Evolutionary conservation across 2,797 vertebrate genomes (phyloP).

Genomic region (Apogon hyalosoma): DNA sequence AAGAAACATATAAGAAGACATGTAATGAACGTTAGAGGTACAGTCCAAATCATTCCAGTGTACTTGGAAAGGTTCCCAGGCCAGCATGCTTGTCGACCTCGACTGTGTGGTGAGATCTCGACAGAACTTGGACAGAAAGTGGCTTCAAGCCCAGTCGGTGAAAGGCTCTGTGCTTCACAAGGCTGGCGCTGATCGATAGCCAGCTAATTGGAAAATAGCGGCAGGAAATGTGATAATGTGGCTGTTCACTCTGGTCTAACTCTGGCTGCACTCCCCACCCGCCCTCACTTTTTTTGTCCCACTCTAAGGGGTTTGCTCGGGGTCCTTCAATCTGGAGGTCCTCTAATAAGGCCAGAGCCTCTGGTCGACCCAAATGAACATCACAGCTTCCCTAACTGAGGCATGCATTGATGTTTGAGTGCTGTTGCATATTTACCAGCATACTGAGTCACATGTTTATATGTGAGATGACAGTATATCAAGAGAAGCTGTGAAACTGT

Average conservation of each 20-base stretch:
- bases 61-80: conserved; percentile 43
- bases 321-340: conserved; percentile 60
- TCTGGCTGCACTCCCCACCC: conserved; percentile 32
- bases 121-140: conserved; percentile 57
- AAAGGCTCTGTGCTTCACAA: conserved; percentile 52
- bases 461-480: not conserved
- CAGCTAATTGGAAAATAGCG: conserved; percentile 79
- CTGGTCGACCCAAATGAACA: conserved; percentile 57
- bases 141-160: conserved; percentile 62
- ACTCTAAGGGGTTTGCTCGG: conserved; percentile 37
- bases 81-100: conserved; percentile 35
- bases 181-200: conserved; percentile 69
- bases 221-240: conserved; percentile 80
- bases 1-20: conserved; percentile 7
- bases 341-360: conserved; percentile 64
- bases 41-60: conserved; percentile 1
- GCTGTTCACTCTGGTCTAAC: conserved; percentile 57
- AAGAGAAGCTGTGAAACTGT: conserved; percentile 5
- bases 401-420: not conserved
- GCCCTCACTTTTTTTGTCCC: conserved; percentile 21
- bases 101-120: conserved; percentile 36
- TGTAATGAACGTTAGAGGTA: conserved; percentile 9
- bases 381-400: conserved; percentile 22
- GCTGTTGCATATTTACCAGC: not conserved
- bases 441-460: not conserved